Evolutionary conservation across 2,113 vertebrate species (phyloP), one percentile per base, ranked within the genome.

Genomic region (Prinia subflava): DNA sequence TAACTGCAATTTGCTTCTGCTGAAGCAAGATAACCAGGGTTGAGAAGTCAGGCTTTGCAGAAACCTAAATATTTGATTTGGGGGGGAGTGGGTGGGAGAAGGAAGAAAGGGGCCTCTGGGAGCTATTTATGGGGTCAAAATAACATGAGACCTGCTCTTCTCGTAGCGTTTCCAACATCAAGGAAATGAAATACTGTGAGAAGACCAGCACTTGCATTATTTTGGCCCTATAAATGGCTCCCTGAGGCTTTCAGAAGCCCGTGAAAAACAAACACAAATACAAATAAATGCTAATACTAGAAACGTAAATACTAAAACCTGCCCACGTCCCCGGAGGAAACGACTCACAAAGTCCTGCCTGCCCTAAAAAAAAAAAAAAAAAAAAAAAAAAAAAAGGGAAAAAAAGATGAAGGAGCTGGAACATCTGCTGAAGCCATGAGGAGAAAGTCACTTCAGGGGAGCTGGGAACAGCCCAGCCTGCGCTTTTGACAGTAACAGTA

Each of bases 191-290:
- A 96, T 97, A 97, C 94, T 97, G 96, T 96, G 96, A 97, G 95
- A 97, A 97, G 94, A 88, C 93, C 94, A 87, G 94, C 94, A 95
- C 96, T 97, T 96, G 93, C 93, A 95, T 94, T 91, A 96, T 96
- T 97, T 96, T 95, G 94, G 93, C 92, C 92, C 83, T 90, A 68
- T 41, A 96, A 97, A 97, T 90, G 95, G 88, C 94, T 96, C 96
- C 96, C 95, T n/a, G 68, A 95, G 94, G 96, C 94, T 96, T 97
- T 97, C 92, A 88, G 83, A 92, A 95, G 95, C 92, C 94, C 73
- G 96, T 96, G 96, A 96, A 97, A 96, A 96, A 97, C 92, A 97
- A 97, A 97, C 95, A 97, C 96, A 96, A 96, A 97, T 78, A 97
- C 93, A 96, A 97, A 97, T 93, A 97, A 96, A 96, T 88, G 90